Evolutionary conservation across 2,797 vertebrate genomes (phyloP), one percentile per base, ranked within the genome.

Genomic region (Acridotheres tristis): DNA sequence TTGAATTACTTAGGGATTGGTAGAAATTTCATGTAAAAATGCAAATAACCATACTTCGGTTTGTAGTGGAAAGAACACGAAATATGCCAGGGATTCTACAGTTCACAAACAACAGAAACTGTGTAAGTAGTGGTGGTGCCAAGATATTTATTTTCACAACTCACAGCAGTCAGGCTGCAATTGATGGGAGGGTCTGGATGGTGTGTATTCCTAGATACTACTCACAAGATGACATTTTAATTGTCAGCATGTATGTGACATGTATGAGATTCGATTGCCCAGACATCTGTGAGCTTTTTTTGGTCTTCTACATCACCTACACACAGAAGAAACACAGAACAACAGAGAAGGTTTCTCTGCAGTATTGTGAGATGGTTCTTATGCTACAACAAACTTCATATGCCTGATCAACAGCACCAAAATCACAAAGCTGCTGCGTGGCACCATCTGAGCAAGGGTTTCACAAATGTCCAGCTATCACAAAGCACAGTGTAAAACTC

Each of bases 321-420:
- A 40, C 40, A 40, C 7, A 1, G 48, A 16, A 58, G 27, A 69
- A 58, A 47, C 0, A 0, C 7, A 9, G 36, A 88, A 67, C 1
- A 3, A 18, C 45, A 90, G n/a, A 85, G 32, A 30, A 48, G 22
- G 25, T n/a, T 82, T 61, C 63, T 68, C 40, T 40, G 29, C n/a
- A 21, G 2, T 36, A 40, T 2, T 1, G 0, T 5, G 36, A 81
- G n/a, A 20, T 42, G 10, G 72, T 57, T 87, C 34, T 59, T 34
- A 36, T 40, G 58, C 34, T 32, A 29, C 16, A 58, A 6, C 17
- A 13, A 88, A 19, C 26, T 72, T 72, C 23, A 50, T 5, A 10
- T 3, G 8, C 25, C 42, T 40, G 38, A 82, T 30, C 17, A 34
- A 76, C 9, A 79, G 9, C 57, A 51, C 6, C 9, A 38, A n/a